Evolutionary conservation across 2,888 invertebrate species (phyloP).

Genomic region (Nudaria mundana): DNA sequence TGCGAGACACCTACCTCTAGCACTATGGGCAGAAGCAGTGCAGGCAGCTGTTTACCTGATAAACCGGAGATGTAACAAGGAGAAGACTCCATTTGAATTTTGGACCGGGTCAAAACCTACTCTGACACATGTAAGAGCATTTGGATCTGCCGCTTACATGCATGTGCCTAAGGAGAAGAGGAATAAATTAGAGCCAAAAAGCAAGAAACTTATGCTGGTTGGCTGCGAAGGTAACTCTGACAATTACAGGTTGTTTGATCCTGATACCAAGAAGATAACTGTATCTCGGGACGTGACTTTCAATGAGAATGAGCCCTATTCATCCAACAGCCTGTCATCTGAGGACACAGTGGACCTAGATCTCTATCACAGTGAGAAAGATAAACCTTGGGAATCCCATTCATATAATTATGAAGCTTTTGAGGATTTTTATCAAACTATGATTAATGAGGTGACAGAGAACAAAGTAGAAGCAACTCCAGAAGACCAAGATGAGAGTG

Average conservation of each 20-base stretch:
- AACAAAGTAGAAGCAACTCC: not conserved
- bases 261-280: not conserved
- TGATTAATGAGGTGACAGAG: not conserved
- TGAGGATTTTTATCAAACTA: not conserved
- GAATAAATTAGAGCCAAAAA: not conserved
- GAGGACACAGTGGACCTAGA: not conserved
- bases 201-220: not conserved
- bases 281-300: not conserved
- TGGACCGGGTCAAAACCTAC: not conserved
- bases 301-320: not conserved
- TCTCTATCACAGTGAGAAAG: not conserved
- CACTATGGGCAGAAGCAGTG: slow-evolving; percentile 50
- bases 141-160: not conserved
- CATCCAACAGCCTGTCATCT: not conserved
- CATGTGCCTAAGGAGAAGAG: not conserved
- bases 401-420: not conserved
- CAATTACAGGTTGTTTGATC: not conserved
- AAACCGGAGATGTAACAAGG: slow-evolving; percentile 33
- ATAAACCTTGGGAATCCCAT: not conserved
- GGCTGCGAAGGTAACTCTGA: not conserved
- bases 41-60: slow-evolving; percentile 40
- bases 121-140: not conserved
- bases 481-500: not conserved
- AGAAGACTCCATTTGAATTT: not conserved
- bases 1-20: slow-evolving; percentile 11